Conservation (phyloP, 2,797 vertebrate genomes). For the Aplochiton taeniatus region DNA sequence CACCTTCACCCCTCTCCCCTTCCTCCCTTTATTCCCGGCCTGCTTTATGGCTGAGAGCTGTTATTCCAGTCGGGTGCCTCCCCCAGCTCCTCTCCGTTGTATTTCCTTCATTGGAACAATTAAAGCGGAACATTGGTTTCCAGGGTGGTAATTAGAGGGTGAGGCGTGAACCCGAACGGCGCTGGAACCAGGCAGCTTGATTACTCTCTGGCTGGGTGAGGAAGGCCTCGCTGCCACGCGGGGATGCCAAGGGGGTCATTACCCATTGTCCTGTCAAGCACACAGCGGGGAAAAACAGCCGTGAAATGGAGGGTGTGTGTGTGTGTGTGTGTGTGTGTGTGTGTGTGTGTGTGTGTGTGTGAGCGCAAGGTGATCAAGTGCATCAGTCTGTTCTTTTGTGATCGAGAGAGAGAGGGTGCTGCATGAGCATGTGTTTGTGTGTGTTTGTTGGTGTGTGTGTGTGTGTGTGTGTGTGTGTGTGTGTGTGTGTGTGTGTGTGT, state of each 20-base stretch:
- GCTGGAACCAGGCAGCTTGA: slow-evolving; percentile 80
- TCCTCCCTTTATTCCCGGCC: slow-evolving; percentile 55
- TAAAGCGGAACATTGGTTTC: slow-evolving; percentile 83
- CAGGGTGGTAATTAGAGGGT: slow-evolving; percentile 80
- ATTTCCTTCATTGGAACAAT: slow-evolving; percentile 83
- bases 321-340: slow-evolving; percentile 21
- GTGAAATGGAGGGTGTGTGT: slow-evolving; percentile 68
- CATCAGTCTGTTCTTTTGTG: no score
- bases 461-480: slow-evolving; percentile 56
- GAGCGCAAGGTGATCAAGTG: no score
- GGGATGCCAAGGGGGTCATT: slow-evolving; percentile 75
- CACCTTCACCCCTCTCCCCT: slow-evolving; percentile 29
- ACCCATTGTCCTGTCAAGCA: slow-evolving; percentile 79
- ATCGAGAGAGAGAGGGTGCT: slow-evolving; percentile 54
- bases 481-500: slow-evolving; percentile 43
- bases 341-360: neutral
- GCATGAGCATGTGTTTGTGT: slow-evolving; percentile 10
- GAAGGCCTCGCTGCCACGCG: slow-evolving; percentile 48
- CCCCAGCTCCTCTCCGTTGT: slow-evolving; percentile 74
- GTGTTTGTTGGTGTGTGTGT: slow-evolving; percentile 60
- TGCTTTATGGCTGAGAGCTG: slow-evolving; percentile 76
- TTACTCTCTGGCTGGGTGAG: slow-evolving; percentile 54
- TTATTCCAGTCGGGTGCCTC: slow-evolving; percentile 77
- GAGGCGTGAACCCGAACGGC: slow-evolving; percentile 78
- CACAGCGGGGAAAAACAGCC: slow-evolving; percentile 71